Evolutionary conservation across 2,113 vertebrate species (phyloP), one percentile per base, ranked within the genome.

Genomic region (Gobio gobio): DNA sequence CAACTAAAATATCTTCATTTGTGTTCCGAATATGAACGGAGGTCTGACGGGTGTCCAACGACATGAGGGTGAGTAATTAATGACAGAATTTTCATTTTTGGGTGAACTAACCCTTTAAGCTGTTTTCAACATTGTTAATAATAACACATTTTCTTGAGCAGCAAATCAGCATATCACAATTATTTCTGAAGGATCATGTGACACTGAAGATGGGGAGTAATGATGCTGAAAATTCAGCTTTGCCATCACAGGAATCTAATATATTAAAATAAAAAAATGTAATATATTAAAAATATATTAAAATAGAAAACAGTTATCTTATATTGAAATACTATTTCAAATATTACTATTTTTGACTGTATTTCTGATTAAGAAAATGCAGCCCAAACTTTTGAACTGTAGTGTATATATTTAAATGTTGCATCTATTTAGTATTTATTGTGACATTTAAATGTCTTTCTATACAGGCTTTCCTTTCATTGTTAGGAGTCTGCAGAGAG

Each of bases 391-490:
- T 40, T 68, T 36, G 16, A 68, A 63, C 13, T 2, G 12, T 24
- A 18, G 14, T 68, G 29, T 36, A 9, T 29, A 36, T 64, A 66
- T 64, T 68, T 9, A 68, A 68, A 20, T 40, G 6, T 20, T 9
- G 8, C 16, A 40, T 36, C 16, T 20, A 2, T 68, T 68, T 68
- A 22, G 18, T 68, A 68, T 68, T 20, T 40, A 68, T 20, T 68
- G 64, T 70, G 10, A 70, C 66, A 20, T 70, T 51, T 75, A 24
- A 18, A 75, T 20, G 43, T 45, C 36, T 78, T 33, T 59, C 5
- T 66, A 49, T 33, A 24, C 78, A 89, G 86, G 85, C 83, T 73
- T 85, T 85, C 22, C 56, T 83, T 10, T 78, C 83, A 33, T 58
- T 87, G 36, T 22, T 87, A 8, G 73, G 79, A n/a, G 49, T 56